A percentile compares a stretch with the other conserved stretches of the same genome.
Conservation (phyloP, 2,113 vertebrate species). For the Tetrao urogallus region DNA sequence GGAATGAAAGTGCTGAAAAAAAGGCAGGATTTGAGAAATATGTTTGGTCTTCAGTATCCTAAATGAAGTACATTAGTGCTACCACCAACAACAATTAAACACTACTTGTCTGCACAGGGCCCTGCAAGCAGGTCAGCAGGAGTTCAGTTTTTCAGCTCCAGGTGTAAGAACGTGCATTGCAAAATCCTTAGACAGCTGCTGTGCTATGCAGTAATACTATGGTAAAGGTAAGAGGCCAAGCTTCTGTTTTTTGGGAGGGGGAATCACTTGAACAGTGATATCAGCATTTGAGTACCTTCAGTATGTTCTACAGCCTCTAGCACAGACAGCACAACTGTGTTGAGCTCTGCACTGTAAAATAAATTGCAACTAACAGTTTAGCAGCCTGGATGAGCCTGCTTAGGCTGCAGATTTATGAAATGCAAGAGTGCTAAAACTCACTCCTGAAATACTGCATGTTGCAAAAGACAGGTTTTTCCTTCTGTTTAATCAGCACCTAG, state of each 20-base stretch:
- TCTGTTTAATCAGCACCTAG: not conserved
- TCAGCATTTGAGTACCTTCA: not conserved
- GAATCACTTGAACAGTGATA: not conserved
- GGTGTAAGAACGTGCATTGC: not conserved
- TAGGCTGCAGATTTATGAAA: not conserved
- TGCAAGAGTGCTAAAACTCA: not conserved
- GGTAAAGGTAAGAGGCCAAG: not conserved
- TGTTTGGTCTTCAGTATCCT: not conserved
- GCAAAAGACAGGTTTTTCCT: not conserved
- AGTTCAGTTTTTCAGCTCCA: not conserved
- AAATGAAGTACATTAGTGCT: not conserved
- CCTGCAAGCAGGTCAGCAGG: not conserved
- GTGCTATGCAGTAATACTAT: not conserved
- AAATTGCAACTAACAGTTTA: not conserved
- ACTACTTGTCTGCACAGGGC: not conserved
- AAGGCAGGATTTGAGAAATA: not conserved
- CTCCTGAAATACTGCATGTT: not conserved
- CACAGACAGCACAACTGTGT: not conserved
- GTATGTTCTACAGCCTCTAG: too few species aligned
- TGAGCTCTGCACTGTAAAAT: not conserved
- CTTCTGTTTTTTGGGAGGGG: not conserved
- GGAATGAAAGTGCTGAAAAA: not conserved
- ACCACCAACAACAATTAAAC: not conserved
- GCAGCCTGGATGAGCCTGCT: not conserved
- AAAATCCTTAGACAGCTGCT: not conserved